Percentiles rank a stretch among this genome's conserved stretches.
These are phyloP conservation scores for Rugalucina vietnamica DNA, from an alignment of 2,888 invertebrate genomes.

Conservation along the genomic window DNA sequence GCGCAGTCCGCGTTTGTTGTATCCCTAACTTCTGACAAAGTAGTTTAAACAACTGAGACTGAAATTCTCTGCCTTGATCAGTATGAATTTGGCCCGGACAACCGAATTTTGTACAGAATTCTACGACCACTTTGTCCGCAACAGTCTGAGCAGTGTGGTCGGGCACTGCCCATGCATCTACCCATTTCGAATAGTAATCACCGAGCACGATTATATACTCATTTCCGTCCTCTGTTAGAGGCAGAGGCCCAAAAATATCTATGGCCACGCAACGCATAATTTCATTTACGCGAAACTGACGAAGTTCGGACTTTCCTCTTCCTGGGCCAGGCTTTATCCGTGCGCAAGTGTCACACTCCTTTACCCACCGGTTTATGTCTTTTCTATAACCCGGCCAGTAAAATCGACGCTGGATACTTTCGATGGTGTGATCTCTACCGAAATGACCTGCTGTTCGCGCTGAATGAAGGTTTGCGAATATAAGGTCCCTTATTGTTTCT, in stretches of 20 bases:
- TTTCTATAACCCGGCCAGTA: conserved; percentile 55
- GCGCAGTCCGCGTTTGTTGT: conserved; percentile 59
- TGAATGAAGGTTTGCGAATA: conserved; percentile 28
- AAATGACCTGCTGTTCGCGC: conserved; percentile 50
- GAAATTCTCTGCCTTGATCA: conserved; percentile 65
- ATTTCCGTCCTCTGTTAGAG: conserved; percentile 49
- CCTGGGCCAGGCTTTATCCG: conserved; percentile 49
- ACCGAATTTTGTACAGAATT: conserved; percentile 54
- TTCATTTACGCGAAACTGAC: conserved; percentile 27
- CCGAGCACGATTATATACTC: conserved; percentile 59
- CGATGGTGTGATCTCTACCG: conserved; percentile 57
- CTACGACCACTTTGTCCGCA: conserved; percentile 56
- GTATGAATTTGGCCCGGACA: conserved; percentile 52
- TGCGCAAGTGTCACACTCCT: conserved; percentile 51
- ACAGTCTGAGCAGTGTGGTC: conserved; percentile 54
- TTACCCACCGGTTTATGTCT: conserved; percentile 49
- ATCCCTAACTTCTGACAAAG: conserved; percentile 54
- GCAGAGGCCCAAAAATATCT: conserved; percentile 63
- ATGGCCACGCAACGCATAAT: conserved; percentile 48
- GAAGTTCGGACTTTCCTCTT: conserved; percentile 43
- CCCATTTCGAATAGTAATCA: conserved; percentile 65
- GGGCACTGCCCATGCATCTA: conserved; percentile 35
- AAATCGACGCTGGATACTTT: conserved; percentile 41
- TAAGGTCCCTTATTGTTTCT: conserved; percentile 14
- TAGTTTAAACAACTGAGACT: conserved; percentile 47